Evolutionary conservation across 2,888 invertebrate genomes (phyloP), one percentile per base, ranked within the genome.

Genomic region (Spisula solida): DNA sequence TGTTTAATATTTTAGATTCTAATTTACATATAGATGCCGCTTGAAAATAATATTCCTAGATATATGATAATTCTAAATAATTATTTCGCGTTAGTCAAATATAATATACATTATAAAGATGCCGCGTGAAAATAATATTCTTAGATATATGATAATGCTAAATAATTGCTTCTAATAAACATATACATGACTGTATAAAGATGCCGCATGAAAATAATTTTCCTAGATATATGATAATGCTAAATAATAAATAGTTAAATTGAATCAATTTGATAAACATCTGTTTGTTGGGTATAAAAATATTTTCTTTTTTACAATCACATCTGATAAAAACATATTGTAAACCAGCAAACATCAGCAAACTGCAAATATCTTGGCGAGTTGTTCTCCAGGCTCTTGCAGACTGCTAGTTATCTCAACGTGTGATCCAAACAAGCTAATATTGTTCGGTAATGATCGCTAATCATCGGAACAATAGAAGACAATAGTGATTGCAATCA

Each of bases 401-500:
- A 16, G 25, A 75, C 75, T 34, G 34, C 31, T 75, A 34, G 29
- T 4, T 5, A 75, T 75, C 18, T 12, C 10, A 31, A 16, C 14
- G 75, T 31, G 75, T 34, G 75, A 75, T 75, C 31, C 75, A 75
- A 75, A 31, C 75, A 75, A 75, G 18, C 31, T 18, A n/a, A 31
- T 75, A 75, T 75, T 75, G 75, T 25, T 18, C n/a, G 31, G 31
- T 34, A 75, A 75, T 75, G 31, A 75, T 75, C 20, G 34, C 75
- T 75, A 75, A 75, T 75, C 25, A 75, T 14, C 0, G 18, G 31
- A 31, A 75, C 75, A 75, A 75, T 75, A 75, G 4, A 25, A 34
- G 31, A 75, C 75, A 75, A 34, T 75, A 18, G 29, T 75, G 75
- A 75, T 75, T 29, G 31, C 25, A 75, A 75, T 75, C 75, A 75